Percentiles rank a stretch among this genome's conserved stretches.
phyloP scores from a whole-genome alignment of 2,797 vertebrate species.

The Diceros bicornis region DNA sequence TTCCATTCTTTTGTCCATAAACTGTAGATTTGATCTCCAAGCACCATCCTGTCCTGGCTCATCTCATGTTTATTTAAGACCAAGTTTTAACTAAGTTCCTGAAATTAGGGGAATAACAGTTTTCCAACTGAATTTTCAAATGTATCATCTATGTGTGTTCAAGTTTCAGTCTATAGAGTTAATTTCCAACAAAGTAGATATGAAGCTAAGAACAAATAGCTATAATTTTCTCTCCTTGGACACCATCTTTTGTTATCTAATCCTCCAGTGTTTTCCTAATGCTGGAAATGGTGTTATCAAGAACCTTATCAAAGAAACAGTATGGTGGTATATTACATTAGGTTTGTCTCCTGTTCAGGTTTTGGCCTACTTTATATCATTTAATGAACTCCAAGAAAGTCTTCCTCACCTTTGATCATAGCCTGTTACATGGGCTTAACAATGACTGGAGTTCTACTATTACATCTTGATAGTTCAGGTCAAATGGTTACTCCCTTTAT shows the following conservation, averaged over 20 bases:
- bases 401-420: background rate
- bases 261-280: background rate
- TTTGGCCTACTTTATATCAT: background rate
- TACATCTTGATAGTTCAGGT: background rate
- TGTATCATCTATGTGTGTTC: background rate
- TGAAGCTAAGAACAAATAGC: background rate
- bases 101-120: background rate
- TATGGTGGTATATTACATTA: background rate
- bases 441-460: background rate
- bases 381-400: slow-evolving; percentile 5
- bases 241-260: background rate
- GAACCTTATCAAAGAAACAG: background rate
- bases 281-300: background rate
- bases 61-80: background rate
- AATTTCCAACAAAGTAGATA: background rate
- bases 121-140: slow-evolving; percentile 18
- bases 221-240: background rate
- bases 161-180: background rate
- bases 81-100: background rate
- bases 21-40: background rate
- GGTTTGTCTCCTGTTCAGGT: background rate
- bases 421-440: background rate
- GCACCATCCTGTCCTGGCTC: background rate
- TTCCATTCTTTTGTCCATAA: background rate
- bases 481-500: background rate